Conservation (phyloP, 1,140 invertebrate genomes). For the Tribolium castaneum region DNA sequence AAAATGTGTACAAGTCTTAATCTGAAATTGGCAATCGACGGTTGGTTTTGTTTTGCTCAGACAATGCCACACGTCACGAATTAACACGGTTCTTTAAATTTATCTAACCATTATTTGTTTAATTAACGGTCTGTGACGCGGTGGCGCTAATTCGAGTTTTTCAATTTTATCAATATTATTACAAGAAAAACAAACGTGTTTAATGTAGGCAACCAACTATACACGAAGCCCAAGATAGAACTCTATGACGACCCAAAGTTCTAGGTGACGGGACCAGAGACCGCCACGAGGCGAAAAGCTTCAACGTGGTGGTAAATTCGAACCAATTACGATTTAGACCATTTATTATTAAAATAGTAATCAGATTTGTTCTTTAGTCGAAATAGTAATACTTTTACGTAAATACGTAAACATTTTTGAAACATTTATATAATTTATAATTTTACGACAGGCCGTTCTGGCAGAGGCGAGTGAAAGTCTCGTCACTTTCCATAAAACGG, state of each 20-base stretch:
- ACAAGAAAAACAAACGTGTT: background rate
- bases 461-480: background rate
- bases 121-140: background rate
- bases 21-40: background rate
- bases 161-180: background rate
- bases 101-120: background rate
- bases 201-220: background rate
- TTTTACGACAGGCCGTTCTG: background rate
- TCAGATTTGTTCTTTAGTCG: too few relatives aligned
- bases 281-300: background rate
- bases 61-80: slow-evolving; percentile 11
- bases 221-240: background rate
- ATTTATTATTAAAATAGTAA: too few relatives aligned
- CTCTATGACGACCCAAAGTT: background rate
- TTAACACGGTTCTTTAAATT: background rate
- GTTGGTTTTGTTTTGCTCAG: background rate
- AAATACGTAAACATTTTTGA: background rate
- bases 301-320: too few relatives aligned
- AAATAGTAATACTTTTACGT: too few relatives aligned
- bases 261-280: background rate
- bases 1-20: slow-evolving; percentile 1
- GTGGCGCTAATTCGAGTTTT: background rate
- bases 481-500: background rate
- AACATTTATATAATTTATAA: background rate
- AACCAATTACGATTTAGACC: too few relatives aligned